Evolutionary conservation across 2,888 invertebrate genomes (phyloP), one percentile per base, ranked within the genome.

Genomic region (Phalera bucephala): DNA sequence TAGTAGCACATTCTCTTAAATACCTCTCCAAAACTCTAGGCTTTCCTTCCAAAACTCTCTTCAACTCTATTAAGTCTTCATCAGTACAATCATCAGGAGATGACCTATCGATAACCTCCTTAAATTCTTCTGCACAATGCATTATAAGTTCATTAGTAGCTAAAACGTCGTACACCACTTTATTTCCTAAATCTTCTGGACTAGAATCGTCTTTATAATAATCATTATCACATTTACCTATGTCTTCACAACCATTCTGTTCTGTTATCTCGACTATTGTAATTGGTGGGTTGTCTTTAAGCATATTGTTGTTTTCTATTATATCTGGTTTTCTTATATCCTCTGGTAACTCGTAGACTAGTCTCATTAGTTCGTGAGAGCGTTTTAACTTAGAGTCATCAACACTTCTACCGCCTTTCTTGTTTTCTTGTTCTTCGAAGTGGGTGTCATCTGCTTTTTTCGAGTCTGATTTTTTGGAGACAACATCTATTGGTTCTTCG

Each of bases 1-100:
- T 83, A 39, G 92, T 91, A 5, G 96, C 96, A 68, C 93, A 93
- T 54, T 96, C 95, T 36, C 92, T 91, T 51, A 96, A 83, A 94
- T 95, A 96, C 64, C 92, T 91, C 72, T 96, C 95, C 60, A 95
- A 91, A 31, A 93, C 87, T 41, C 88, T 92, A 1, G 94, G 93
- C 72, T 95, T 94, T 7, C 52, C 65, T 33, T 83, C 84, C 42
- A 90, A 61, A 8, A 89, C 46, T 33, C 69, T 80, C 40, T 79
- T 87, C 30, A 90, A 55, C 42, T 87, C 84, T 13, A 62, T 31
- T 48, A 90, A 65, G 20, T 90, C 90, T 25, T 90, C 90, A 25
- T 90, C 90, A 2, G 71, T 76, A 33, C 79, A 78, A 9, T 83
- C 81, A 12, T 85, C 85, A 0, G 87, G 84, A 1, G 87, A 80